Evolutionary conservation across 2,797 vertebrate species (phyloP), one percentile per base, ranked within the genome.

Genomic region (Enteromius anoplus): DNA sequence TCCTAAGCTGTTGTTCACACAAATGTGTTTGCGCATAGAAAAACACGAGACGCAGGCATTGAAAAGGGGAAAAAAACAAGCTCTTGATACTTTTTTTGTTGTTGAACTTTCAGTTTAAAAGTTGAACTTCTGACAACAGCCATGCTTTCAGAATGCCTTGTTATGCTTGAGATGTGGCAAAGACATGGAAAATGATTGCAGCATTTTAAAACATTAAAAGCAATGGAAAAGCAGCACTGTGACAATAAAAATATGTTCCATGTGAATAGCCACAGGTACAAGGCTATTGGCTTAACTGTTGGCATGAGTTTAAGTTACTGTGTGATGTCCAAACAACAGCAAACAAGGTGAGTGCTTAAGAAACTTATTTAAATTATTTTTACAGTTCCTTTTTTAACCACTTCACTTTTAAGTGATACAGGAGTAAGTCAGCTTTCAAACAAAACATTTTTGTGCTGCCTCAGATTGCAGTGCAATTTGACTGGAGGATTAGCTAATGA

Each of bases 401-500:
- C 19, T 12, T 17, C 62, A 64, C 34, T 11, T 42, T 71, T 60
- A 37, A 51, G 55, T 37, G 7, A 29, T 32, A 58, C 68, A 68
- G 69, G 42, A 78, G 62, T 75, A 76, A 34, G 58, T 51, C 32
- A 1, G 34, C 42, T 84, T 23, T 37, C 47, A 37, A 76, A 72
- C 58, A 78, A 84, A 80, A 76, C 42, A 34, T 75, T 15, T 49
- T 29, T 70, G 21, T 47, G 4, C 40, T 51, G 55, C 81, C 83
- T 84, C 66, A 85, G 79, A 87, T 71, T 85, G 66, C 68, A 85
- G 80, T 78, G 78, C 78, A 65, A 3, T 58, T 37, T 68, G 14
- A 77, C 75, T 71, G 45, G 21, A 75, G 72, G 81, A 85, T 84
- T 77, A 84, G 26, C 40, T 77, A 32, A 47, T 47, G 77, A 80